A percentile compares a stretch with the other conserved stretches of the same genome.
Conservation (phyloP, 2,888 invertebrate genomes). For the Acrobasis suavella region DNA sequence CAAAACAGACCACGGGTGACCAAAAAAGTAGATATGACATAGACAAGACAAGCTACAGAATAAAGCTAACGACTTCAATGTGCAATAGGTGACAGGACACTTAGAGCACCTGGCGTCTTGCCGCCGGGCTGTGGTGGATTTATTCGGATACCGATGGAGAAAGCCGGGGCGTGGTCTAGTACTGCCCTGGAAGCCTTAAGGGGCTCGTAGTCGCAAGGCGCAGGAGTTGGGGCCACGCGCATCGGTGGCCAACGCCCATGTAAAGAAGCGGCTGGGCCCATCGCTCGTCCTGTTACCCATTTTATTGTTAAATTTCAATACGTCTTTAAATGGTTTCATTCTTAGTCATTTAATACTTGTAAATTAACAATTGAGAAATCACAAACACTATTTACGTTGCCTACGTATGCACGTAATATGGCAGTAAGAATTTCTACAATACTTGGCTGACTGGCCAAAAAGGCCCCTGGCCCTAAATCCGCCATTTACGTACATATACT, state of each 20-base stretch:
- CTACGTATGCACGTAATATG: too few relatives aligned
- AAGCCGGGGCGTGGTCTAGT: constrained; percentile 82
- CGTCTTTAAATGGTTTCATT: background rate
- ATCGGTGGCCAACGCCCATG: constrained; percentile 90
- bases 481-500: too few relatives aligned
- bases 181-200: constrained; percentile 84
- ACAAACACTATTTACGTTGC: background rate
- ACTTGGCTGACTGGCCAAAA: too few relatives aligned
- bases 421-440: too few relatives aligned
- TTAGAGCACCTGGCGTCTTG: constrained; percentile 78
- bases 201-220: constrained; percentile 95
- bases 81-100: constrained; percentile 22
- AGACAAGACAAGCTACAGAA: background rate
- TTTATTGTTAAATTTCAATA: constrained; percentile 9
- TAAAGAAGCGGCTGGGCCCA: constrained; percentile 89
- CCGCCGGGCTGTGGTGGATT: constrained; percentile 67
- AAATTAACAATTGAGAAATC: too few relatives aligned
- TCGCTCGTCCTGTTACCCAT: constrained; percentile 81
- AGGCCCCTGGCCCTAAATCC: too few relatives aligned
- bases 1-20: constrained; percentile 1
- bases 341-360: background rate
- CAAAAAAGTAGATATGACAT: background rate
- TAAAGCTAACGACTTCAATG: too few relatives aligned
- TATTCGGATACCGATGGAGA: constrained; percentile 84
- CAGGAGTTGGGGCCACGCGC: constrained; percentile 87